Evolutionary conservation across 2,797 vertebrate species (phyloP), one percentile per base, ranked within the genome.

Genomic region (Smutsia gigantea): DNA sequence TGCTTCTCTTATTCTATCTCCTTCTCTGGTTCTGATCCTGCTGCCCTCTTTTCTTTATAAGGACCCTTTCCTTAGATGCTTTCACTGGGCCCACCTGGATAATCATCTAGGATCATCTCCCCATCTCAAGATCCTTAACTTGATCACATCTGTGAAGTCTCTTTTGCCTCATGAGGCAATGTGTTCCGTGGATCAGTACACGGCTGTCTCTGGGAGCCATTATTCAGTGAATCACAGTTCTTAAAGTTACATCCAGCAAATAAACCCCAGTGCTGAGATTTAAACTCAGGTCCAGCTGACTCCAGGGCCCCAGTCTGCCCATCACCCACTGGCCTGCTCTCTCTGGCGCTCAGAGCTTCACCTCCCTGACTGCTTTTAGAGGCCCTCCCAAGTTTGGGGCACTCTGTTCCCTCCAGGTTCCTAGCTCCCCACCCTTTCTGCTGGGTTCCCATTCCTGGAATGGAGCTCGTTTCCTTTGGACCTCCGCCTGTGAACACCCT

Each of bases 191-290:
- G 23, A 8, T 69, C 18, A 49, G 59, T 18, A 25, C 4, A 0
- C 1, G 27, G 13, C 2, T 29, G 39, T 68, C 27, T 0, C 8
- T 10, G 18, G 37, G 57, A 21, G 25, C 25, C 8, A 0, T 68
- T 25, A 49, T 31, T 71, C 25, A 21, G 11, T 4, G 27, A 15
- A 18, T 51, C 21, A 19, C 42, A 10, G 19, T 53, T 51, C 42
- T 42, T 53, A 6, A 42, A 39, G 29, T 71, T 25, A 46, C 75
- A 15, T n/a, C 42, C 34, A 21, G 11, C 37, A 79, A n/a, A 79
- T 9, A 14, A 69, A 2, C 21, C 1, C 9, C 34, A 53, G 55
- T 7, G 1, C 21, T 21, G 51, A 79, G 4, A 21, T 79, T 39
- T 15, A 49, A 51, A 71, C 42, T 69, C 53, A 42, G 49, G 11